Percentiles rank a stretch among this genome's conserved stretches.
phyloP scores from a whole-genome alignment of 2,113 vertebrate genomes.

The Dicentrarchus labrax region DNA sequence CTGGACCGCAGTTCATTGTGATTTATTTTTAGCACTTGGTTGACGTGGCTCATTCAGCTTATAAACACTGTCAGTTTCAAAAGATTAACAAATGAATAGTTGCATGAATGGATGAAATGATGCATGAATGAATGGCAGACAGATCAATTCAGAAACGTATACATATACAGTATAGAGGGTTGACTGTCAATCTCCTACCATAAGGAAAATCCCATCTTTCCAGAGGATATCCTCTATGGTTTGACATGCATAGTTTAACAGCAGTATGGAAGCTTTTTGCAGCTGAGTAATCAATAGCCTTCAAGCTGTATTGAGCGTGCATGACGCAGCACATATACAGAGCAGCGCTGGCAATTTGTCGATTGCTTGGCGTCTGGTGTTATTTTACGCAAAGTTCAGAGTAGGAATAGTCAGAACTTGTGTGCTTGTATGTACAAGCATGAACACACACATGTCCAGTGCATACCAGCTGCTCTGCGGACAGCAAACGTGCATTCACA shows the following conservation, averaged over 20 bases:
- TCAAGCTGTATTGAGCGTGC: slow-evolving; percentile 37
- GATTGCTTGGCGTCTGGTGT: slow-evolving; percentile 4
- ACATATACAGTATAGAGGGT: not conserved
- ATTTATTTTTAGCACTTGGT: slow-evolving; percentile 50
- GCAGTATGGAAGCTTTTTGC: slow-evolving; percentile 44
- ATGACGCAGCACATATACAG: slow-evolving; percentile 50
- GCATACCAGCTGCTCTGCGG: slow-evolving; percentile 43
- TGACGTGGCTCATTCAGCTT: slow-evolving; percentile 23
- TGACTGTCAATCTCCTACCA: slow-evolving; percentile 1
- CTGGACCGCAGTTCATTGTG: not conserved
- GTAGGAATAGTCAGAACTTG: not conserved
- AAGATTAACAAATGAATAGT: slow-evolving; percentile 25
- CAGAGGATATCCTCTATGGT: slow-evolving; percentile 27
- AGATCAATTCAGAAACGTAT: not conserved
- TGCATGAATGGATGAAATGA: not conserved
- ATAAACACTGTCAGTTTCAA: slow-evolving; percentile 25
- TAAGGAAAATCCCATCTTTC: slow-evolving; percentile 24
- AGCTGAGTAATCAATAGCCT: slow-evolving; percentile 57
- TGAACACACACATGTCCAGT: slow-evolving; percentile 26
- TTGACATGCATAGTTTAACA: slow-evolving; percentile 55
- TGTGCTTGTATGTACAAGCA: slow-evolving; percentile 17
- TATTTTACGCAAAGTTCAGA: not conserved
- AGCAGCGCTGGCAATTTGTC: slow-evolving; percentile 6
- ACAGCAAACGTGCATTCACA: slow-evolving; percentile 37
- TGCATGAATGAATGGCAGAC: not conserved